These are phyloP conservation scores for Dicentrarchus labrax DNA, from an alignment of 2,113 vertebrate species.

Conservation along the genomic window DNA sequence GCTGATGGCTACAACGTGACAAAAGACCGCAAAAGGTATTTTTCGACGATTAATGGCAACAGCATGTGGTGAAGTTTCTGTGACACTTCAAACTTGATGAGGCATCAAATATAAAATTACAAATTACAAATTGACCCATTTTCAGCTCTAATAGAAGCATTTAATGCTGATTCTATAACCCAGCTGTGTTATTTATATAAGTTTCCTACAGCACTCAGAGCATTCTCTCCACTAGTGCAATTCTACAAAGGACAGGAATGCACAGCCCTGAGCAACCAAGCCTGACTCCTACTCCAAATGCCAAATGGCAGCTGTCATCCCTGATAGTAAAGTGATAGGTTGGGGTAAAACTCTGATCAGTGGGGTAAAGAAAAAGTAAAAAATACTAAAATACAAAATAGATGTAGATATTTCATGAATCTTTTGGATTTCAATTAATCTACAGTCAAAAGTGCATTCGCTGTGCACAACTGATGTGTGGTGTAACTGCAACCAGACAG, in stretches of 20 bases:
- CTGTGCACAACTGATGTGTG: not conserved
- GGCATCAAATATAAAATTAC: no score
- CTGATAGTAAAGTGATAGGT: slow-evolving; percentile 46
- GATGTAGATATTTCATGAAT: not conserved
- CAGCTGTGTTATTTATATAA: not conserved
- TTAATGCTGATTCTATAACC: not conserved
- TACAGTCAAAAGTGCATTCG: not conserved
- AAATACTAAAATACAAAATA: not conserved
- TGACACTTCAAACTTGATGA: not conserved
- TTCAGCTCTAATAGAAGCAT: not conserved
- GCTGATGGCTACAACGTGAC: not conserved
- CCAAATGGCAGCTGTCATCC: slow-evolving; percentile 55
- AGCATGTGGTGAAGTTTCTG: not conserved
- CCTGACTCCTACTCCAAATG: slow-evolving; percentile 42
- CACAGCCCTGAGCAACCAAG: slow-evolving; percentile 66
- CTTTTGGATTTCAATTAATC: not conserved
- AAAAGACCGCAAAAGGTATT: not conserved
- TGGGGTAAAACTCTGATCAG: slow-evolving; percentile 23
- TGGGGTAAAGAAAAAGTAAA: not conserved
- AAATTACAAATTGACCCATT: no score
- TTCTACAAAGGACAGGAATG: slow-evolving; percentile 74
- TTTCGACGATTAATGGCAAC: not conserved
- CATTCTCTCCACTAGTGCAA: slow-evolving; percentile 16
- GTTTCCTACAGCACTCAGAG: not conserved
- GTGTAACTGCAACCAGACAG: slow-evolving; percentile 30